Conservation (phyloP, 1,140 invertebrate species). For the Zaprionus ghesquierei region DNA sequence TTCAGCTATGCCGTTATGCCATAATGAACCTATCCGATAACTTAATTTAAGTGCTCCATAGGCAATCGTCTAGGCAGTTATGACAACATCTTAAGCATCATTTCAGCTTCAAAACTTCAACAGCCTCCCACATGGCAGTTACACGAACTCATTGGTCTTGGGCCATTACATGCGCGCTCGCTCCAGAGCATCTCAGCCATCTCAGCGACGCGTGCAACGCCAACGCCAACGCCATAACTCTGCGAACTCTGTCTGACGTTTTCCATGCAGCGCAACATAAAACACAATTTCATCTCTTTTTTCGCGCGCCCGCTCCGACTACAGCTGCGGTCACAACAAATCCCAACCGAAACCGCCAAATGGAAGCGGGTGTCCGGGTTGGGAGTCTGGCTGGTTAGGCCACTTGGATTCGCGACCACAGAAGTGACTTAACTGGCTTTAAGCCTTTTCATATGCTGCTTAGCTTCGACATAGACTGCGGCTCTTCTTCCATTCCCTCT, state of each 20-base stretch:
- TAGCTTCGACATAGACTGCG: neutral
- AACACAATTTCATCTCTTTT: conserved; percentile 30
- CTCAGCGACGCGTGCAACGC: no score
- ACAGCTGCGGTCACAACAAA: conserved; percentile 1
- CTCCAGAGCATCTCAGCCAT: conserved; percentile 19
- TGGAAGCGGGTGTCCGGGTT: conserved; percentile 25
- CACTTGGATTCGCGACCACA: conserved; percentile 70
- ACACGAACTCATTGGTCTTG: conserved; percentile 18
- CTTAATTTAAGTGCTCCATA: neutral
- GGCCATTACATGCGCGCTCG: conserved; percentile 55
- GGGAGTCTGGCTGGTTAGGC: conserved; percentile 40
- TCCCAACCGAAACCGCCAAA: conserved; percentile 6
- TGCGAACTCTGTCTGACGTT: conserved; percentile 18
- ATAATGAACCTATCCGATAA: neutral
- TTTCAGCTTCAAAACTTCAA: conserved; percentile 13
- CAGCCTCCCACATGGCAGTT: conserved; percentile 49
- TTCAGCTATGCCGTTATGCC: neutral
- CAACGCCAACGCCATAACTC: conserved; percentile 64
- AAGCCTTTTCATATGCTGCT: conserved; percentile 60
- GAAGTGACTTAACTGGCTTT: conserved; percentile 80
- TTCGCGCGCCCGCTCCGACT: conserved; percentile 8
- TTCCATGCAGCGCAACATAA: conserved; percentile 28
- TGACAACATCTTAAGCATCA: neutral
- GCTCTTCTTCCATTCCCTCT: neutral
- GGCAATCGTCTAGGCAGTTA: neutral